phyloP scores from a whole-genome alignment of 2,888 invertebrate species.

The Lepidocyrtinus sp. region DNA sequence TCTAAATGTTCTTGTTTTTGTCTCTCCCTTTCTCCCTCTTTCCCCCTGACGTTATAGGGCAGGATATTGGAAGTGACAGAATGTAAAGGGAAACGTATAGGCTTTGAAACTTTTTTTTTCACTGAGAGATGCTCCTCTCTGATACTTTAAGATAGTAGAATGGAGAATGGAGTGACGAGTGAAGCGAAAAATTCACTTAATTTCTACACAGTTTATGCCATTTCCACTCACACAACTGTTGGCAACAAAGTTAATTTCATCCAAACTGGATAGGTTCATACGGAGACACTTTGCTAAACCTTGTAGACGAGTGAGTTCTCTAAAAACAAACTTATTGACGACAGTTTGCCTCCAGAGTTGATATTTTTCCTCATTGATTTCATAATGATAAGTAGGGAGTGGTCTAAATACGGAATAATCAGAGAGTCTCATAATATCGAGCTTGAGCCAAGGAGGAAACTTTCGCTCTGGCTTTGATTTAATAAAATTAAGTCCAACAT shows the following conservation, averaged over 20 bases:
- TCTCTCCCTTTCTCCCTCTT: conserved; percentile 2
- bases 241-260: conserved; percentile 60
- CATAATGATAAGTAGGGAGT: not conserved
- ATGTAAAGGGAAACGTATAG: conserved; percentile 24
- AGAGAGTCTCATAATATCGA: no score
- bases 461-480: not conserved
- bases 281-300: no score
- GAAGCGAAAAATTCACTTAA: conserved; percentile 64
- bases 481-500: not conserved
- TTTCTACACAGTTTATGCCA: conserved; percentile 64
- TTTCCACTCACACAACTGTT: conserved; percentile 60
- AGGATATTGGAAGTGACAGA: conserved; percentile 50
- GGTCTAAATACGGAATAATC: no score
- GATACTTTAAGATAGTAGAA: conserved; percentile 25
- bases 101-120: conserved; percentile 51
- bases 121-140: conserved; percentile 43
- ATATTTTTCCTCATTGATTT: not conserved
- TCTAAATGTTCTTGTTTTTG: conserved; percentile 14
- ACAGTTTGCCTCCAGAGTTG: not conserved
- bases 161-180: conserved; percentile 53
- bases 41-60: conserved; percentile 1
- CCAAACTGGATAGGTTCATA: not conserved
- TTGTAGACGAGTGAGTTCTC: no score
- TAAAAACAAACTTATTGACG: not conserved
- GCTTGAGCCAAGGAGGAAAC: no score